Conservation (phyloP, 2,113 vertebrate species). For the Strix aluco region DNA sequence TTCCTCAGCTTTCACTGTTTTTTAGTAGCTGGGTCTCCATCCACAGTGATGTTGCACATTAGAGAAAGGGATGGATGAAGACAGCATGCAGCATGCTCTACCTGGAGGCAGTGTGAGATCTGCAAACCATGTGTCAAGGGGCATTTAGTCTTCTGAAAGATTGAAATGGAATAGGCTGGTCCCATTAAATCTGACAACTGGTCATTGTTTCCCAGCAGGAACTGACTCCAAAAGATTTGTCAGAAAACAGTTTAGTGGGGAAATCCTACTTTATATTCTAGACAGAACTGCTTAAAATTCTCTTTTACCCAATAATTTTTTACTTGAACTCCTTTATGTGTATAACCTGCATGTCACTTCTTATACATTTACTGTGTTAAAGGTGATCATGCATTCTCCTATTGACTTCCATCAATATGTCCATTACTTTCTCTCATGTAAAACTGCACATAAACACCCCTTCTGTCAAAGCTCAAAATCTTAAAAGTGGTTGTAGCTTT, state of each 20-base stretch:
- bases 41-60: fast-evolving
- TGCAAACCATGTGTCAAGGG: too few species aligned
- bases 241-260: neutral
- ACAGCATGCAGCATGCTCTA: neutral
- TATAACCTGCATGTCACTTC: neutral
- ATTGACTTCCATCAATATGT: neutral
- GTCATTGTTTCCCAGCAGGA: too few species aligned
- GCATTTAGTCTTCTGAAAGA: too few species aligned
- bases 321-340: neutral
- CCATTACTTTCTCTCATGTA: neutral
- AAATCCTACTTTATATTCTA: neutral
- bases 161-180: too few species aligned
- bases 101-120: too few species aligned
- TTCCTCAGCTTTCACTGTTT: neutral
- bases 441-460: neutral
- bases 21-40: neutral
- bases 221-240: too few species aligned
- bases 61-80: neutral
- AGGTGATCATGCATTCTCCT: neutral
- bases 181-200: too few species aligned
- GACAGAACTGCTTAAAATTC: neutral
- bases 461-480: neutral
- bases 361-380: neutral
- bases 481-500: neutral
- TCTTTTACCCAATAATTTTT: neutral